Conservation (phyloP, 1,140 invertebrate species). For the Temnothorax nylanderi region DNA sequence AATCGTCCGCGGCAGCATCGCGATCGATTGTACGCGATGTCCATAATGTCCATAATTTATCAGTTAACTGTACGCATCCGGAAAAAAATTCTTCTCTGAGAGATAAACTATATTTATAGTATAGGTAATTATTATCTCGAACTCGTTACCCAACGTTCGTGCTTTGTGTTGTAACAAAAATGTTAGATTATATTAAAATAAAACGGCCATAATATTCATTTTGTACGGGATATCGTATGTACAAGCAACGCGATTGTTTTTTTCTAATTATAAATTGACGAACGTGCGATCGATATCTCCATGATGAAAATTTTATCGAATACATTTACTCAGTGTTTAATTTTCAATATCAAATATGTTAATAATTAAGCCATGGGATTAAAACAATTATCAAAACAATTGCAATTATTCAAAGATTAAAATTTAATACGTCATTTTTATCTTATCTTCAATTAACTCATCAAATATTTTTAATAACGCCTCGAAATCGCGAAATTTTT, state of each 20-base stretch:
- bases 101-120: slow-evolving; percentile 27
- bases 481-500: neutral
- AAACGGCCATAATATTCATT: neutral
- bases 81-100: neutral
- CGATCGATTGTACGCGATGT: neutral
- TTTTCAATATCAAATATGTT: neutral
- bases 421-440: neutral
- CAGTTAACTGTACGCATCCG: neutral
- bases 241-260: neutral
- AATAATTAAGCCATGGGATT: slow-evolving; percentile 13
- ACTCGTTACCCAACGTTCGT: neutral
- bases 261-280: neutral
- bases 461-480: neutral
- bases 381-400: neutral
- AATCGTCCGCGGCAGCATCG: neutral
- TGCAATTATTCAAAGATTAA: slow-evolving; percentile 1
- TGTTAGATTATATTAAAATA: slow-evolving; percentile 11
- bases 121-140: neutral
- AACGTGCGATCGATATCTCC: neutral
- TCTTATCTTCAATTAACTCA: neutral
- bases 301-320: slow-evolving; percentile 11
- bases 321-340: slow-evolving; percentile 4
- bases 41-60: slow-evolving; percentile 2
- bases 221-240: neutral
- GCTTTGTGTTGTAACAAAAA: slow-evolving; percentile 3